Percentiles rank a stretch among this genome's conserved stretches.
Evolutionary conservation across 2,888 invertebrate species (phyloP).

Genomic region (Branchipolynoe longqiensis): DNA sequence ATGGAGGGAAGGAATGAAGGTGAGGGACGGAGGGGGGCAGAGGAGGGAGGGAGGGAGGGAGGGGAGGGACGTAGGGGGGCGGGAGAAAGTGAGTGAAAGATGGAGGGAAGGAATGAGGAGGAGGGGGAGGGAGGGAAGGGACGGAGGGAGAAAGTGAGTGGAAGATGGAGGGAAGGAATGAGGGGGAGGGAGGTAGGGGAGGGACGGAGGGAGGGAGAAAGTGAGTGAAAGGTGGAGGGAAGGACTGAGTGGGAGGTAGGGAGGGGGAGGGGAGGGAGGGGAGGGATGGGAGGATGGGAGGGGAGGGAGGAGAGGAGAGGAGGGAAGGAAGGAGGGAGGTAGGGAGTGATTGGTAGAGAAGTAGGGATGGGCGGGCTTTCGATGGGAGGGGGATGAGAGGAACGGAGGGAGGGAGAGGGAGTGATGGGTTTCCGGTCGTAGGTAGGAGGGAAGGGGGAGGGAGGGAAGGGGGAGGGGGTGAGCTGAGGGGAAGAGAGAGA

Average conservation of each 20-base stretch:
- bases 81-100: background rate
- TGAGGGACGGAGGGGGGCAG: background rate
- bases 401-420: background rate
- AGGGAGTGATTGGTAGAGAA: background rate
- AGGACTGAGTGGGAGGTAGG: background rate
- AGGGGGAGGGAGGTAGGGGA: slow-evolving; percentile 58
- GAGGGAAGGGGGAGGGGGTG: slow-evolving; percentile 31
- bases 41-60: background rate
- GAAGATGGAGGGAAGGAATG: slow-evolving; percentile 55
- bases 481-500: background rate
- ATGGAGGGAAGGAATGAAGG: background rate
- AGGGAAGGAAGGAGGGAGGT: background rate
- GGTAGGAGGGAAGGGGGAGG: background rate
- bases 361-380: background rate
- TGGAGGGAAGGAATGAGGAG: background rate
- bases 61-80: background rate
- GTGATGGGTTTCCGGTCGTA: background rate
- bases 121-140: slow-evolving; percentile 49
- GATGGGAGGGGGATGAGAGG: background rate
- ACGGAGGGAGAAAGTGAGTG: slow-evolving; percentile 27
- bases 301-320: background rate
- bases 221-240: background rate
- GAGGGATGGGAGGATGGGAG: background rate
- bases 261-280: background rate
- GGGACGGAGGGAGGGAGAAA: slow-evolving; percentile 53